Evolutionary conservation across 2,797 vertebrate genomes (phyloP), one percentile per base, ranked within the genome.

Genomic region (Sebastes taczanowskii): DNA sequence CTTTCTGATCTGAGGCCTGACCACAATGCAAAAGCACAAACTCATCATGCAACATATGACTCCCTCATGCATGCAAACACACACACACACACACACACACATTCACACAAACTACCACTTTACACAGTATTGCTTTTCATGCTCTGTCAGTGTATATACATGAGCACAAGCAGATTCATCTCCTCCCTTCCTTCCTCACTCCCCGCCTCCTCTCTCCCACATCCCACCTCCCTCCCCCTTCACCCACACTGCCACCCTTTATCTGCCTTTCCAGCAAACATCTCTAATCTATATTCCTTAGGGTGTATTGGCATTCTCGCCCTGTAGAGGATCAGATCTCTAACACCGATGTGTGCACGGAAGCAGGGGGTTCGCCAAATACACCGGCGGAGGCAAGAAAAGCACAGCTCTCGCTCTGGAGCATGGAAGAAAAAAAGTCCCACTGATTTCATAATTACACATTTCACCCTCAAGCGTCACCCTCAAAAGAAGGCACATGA

Each of bases 381-480:
- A 79, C 73, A 71, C 58, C 81, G 78, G 59, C 23, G 46, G 58
- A 88, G 79, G 85, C 84, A 83, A 83, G 66, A 82, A 80, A 82
- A 67, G 58, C 77, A 42, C 80, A 78, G 78, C 80, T 80, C 80
- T 80, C 58, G 27, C 78, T 82, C 68, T 74, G 64, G 64, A 78
- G 74, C 68, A 53, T 61, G 52, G 46, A 10, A 73, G 32, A 63
- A 35, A 63, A 35, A 76, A 79, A 80, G 83, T 88, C 86, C 66
- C 63, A 78, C 80, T 86, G 85, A 91, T 91, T 90, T 89, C 64
- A 81, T 90, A 89, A 90, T 94, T 92, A 90, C 87, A 88, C 83
- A 86, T 86, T 83, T 88, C 63, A 74, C 79, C 84, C 88, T 77
- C 32, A 61, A 89, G 86, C 83, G 1, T 83, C 80, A 78, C 85